Evolutionary conservation across 2,888 invertebrate genomes (phyloP).

Genomic region (Drosophila prostipennis): DNA sequence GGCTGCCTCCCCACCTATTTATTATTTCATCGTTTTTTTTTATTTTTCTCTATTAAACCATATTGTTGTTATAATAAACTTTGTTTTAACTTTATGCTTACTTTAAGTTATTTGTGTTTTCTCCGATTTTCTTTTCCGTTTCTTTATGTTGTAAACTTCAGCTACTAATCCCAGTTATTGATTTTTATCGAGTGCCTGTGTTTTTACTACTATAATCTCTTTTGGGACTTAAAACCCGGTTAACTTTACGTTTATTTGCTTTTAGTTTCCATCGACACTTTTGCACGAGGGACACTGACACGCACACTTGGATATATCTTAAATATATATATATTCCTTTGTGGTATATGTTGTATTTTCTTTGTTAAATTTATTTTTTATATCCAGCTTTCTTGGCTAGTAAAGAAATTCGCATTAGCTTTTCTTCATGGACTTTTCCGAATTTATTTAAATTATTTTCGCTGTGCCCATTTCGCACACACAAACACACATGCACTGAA

Average conservation of each 20-base stretch:
- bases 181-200: conserved; percentile 67
- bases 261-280: conserved; percentile 50
- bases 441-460: conserved; percentile 69
- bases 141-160: conserved; percentile 56
- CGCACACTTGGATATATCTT: conserved; percentile 24
- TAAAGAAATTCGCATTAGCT: conserved; percentile 14
- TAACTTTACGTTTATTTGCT: conserved; percentile 39
- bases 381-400: conserved; percentile 2
- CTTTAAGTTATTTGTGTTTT: conserved; percentile 52
- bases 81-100: conserved; percentile 42
- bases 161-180: conserved; percentile 82
- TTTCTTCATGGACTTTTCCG: conserved; percentile 39
- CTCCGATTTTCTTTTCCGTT: conserved; percentile 21
- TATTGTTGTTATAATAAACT: not conserved
- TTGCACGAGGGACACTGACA: conserved; percentile 27
- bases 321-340: conserved; percentile 11
- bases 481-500: conserved; percentile 32
- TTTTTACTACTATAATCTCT: conserved; percentile 34
- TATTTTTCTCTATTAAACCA: not conserved
- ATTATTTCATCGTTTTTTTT: not conserved
- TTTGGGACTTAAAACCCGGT: conserved; percentile 26
- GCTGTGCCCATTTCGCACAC: conserved; percentile 67
- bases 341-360: conserved; percentile 35
- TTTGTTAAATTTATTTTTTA: not conserved
- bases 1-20: too few relatives aligned